Conservation (phyloP, 2,797 vertebrate genomes). For the Chrysocyon brachyurus region DNA sequence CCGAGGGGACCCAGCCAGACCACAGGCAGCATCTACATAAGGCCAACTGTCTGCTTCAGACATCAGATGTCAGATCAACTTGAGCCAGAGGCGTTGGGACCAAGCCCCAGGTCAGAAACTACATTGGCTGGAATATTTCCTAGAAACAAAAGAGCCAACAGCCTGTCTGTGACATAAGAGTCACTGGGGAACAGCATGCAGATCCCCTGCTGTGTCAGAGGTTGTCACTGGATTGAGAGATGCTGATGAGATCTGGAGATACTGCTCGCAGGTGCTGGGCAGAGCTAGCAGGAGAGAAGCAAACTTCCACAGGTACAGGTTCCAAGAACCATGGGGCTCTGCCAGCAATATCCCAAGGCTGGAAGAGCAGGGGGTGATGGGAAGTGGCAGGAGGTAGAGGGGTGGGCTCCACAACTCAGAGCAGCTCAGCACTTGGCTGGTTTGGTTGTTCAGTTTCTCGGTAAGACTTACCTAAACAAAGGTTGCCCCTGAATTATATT, state of each 20-base stretch:
- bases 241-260: accelerated
- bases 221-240: not conserved
- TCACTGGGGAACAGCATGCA: not conserved
- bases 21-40: not conserved
- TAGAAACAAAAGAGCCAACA: not conserved
- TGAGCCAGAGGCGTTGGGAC: not conserved
- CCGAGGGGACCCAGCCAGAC: not conserved
- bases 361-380: not conserved
- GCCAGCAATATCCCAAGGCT: not conserved
- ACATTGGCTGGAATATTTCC: not conserved
- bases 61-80: not conserved
- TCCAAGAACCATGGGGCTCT: accelerated
- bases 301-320: not conserved
- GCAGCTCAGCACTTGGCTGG: not conserved
- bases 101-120: not conserved
- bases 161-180: not conserved
- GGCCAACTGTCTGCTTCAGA: not conserved
- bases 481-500: not conserved
- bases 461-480: not conserved
- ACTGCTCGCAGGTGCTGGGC: not conserved
- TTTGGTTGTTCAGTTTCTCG: not conserved
- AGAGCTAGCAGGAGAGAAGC: not conserved
- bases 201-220: accelerated
- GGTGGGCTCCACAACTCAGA: not conserved
- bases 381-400: accelerated